A percentile compares a stretch with the other conserved stretches of the same genome.
These are phyloP conservation scores for Aphelocoma californica DNA, from an alignment of 2,797 vertebrate genomes.

Conservation along the genomic window DNA sequence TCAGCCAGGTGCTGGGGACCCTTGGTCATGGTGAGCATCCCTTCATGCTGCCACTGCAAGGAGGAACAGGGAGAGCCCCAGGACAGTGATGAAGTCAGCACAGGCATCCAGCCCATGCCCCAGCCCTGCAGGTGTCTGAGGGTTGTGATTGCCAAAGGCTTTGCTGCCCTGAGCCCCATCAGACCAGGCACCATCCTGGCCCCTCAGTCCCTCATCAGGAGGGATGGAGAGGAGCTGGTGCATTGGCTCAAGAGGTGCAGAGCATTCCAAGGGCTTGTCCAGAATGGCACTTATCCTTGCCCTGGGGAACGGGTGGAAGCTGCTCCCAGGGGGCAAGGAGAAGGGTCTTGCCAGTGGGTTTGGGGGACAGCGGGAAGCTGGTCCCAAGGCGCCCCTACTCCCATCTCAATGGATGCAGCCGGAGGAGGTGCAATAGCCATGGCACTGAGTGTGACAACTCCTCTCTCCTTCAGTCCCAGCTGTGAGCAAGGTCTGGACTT, in stretches of 20 bases:
- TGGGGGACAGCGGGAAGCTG: not conserved
- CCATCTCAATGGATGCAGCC: rapidly evolving
- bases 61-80: not conserved
- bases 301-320: not conserved
- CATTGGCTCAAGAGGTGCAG: not conserved
- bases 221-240: not conserved
- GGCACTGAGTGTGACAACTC: rapidly evolving
- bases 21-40: not conserved
- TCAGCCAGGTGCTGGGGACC: not conserved
- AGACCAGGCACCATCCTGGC: not conserved
- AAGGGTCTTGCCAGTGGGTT: not conserved
- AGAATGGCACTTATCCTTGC: not conserved
- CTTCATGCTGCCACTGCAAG: not conserved
- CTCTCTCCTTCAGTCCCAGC: not conserved
- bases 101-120: not conserved
- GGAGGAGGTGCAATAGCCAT: not conserved
- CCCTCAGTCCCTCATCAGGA: not conserved
- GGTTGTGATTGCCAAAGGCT: not conserved
- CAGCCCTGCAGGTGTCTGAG: not conserved
- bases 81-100: not conserved
- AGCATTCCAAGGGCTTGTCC: not conserved
- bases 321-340: not conserved
- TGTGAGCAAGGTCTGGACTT: not conserved
- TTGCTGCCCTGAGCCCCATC: not conserved
- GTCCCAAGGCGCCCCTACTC: rapidly evolving